Evolutionary conservation across 2,888 invertebrate species (phyloP), one percentile per base, ranked within the genome.

Genomic region (Phlogophora meticulosa): DNA sequence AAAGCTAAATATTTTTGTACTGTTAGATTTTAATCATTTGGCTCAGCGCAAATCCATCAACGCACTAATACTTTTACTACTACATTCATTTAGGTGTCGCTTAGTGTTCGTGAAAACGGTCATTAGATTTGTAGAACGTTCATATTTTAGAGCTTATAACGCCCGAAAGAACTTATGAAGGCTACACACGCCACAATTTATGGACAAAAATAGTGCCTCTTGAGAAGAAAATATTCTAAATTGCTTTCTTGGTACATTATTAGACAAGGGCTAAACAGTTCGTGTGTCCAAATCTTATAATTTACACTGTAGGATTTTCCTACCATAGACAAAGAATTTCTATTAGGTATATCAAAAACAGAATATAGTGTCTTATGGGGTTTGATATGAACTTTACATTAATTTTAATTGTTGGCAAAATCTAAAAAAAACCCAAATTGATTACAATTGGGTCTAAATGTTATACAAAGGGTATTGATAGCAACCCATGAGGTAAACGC

Each of bases 371-470:
- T 64, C 15, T 52, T 32, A n/a, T n/a, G 11, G 13, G 38, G 43
- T 32, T 1, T 5, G n/a, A 22, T 22, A n/a, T n/a, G n/a, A n/a
- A n/a, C n/a, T n/a, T n/a, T n/a, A n/a, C n/a, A n/a, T n/a, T n/a
- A n/a, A n/a, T n/a, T n/a, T n/a, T n/a, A n/a, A n/a, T n/a, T n/a
- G n/a, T n/a, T n/a, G n/a, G n/a, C n/a, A n/a, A n/a, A n/a, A n/a
- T n/a, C n/a, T n/a, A n/a, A 56, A 15, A 36, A 52, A 36, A 71
- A 38, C 24, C 20, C 58, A 58, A 2, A 46, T 11, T 22, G 40
- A 53, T 58, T 68, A 68, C 36, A 59, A 51, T 59, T 59, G 68
- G 17, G n/a, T 40, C 43, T 69, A 68, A 45, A 68, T 40, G 32
- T 36, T 57, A 49, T 15, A 17, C 4, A 34, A 13, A 17, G 36